Base-by-base conservation (phyloP, 2,113 vertebrate species). In the Neolamprologus toae region DNA sequence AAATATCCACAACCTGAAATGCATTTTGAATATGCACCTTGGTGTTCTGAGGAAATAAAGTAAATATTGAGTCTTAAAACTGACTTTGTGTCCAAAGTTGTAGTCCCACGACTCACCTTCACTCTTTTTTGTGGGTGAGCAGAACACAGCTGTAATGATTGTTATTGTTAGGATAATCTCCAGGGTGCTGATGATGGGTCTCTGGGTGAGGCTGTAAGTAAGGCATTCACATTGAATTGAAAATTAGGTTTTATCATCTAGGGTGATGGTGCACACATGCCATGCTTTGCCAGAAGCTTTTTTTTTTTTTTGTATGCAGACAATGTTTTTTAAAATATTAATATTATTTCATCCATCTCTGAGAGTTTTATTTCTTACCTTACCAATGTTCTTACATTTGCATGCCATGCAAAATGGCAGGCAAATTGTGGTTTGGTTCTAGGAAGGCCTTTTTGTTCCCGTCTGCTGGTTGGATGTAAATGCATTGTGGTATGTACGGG, bases 341-440 rank as follows among this genome's bases (percentile, higher is more conserved):
- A 16, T 23, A 57, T 49, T 35, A 31, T 42, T n/a, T 31, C 26
- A 59, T n/a, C 21, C 78, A 9, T 33, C 26, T 45, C 31, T 14
- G 82, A 4, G 51, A 26, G 13, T 42, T 3, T 16, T 19, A 19
- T 31, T 76, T 54, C 37, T 82, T 45, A 40, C 73, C 83, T 33
- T 49, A 37, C 3, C 5, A 49, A 61, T 81, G 61, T 53, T 31
- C 40, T 9, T 35, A 13, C 31, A 16, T 94, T 94, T 94, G 84
- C 90, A 87, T 94, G 4, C 2, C 9, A 94, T 93, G 90, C 90
- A 95, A 95, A 96, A 23, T 42, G n/a, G 3, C 80, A 86, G 51
- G 47, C 85, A 86, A 92, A 91, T 26, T 63, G 90, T 7, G 88
- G 86, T 81, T 88, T 83, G 31, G 11, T 5, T 73, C 12, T 23